Evolutionary conservation across 1,140 invertebrate species (phyloP).

Genomic region (Polypedilum pembai): DNA sequence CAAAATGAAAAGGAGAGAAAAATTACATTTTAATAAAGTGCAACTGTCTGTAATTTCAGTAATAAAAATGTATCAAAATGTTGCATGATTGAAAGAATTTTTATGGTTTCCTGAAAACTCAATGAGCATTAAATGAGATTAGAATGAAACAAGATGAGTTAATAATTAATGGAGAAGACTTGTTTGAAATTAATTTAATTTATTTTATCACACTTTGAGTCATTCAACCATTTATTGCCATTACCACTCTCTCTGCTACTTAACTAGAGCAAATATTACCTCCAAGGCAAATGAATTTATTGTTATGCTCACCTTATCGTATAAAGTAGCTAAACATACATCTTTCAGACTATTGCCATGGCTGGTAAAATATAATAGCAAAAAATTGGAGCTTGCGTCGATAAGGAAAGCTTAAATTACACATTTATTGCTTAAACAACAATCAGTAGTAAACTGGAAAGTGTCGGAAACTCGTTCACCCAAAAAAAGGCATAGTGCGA

Average conservation of each 20-base stretch:
- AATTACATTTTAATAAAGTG: background rate
- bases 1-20: background rate
- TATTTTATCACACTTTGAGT: too few relatives aligned
- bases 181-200: too few relatives aligned
- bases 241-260: background rate
- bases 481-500: background rate
- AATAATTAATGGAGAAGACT: too few relatives aligned
- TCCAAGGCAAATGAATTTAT: background rate
- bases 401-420: background rate
- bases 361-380: background rate
- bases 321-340: background rate
- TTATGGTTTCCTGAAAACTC: background rate
- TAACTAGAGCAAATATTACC: constrained; percentile 14
- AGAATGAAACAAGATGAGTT: too few relatives aligned
- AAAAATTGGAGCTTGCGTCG: constrained; percentile 10
- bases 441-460: constrained; percentile 17
- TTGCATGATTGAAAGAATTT: background rate
- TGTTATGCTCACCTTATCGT: constrained; percentile 7
- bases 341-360: background rate
- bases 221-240: too few relatives aligned
- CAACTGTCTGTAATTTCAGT: constrained; percentile 11
- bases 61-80: background rate
- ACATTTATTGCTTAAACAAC: background rate
- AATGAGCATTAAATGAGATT: too few relatives aligned
- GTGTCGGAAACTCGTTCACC: constrained; percentile 1